Evolutionary conservation across 1,140 invertebrate species (phyloP), one percentile per base, ranked within the genome.

Genomic region (Heterodera schachtii): DNA sequence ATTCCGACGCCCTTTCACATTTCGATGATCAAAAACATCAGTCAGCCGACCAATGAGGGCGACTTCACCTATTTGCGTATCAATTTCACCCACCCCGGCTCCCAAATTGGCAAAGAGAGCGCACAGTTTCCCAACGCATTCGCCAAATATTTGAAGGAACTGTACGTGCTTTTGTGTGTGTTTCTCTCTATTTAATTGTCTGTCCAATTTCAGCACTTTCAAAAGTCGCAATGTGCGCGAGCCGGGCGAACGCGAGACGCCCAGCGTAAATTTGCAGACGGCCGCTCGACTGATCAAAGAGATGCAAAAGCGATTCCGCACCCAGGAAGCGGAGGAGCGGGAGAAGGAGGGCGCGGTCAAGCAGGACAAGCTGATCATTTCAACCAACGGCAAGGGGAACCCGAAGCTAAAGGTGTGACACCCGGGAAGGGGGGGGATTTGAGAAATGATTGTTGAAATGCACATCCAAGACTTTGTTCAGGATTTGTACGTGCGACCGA

Each of bases 241-340:
- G 90, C 96, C 96, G 13, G 97, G 97, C 75, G 96, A 98, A 92
- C 93, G 97, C 73, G 94, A 94, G 6, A 94, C 97, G 0, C 95
- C 97, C 0, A 98, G 96, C 0, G 93, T 95, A 1, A 99, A 99
- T 91, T 91, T 99, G 8, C 97, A 96, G 88, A 98, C 95, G 49
- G 96, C 96, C 2, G 98, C 97, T 90, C 93, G 97, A 79, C 92
- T 98, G 9, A 99, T 99, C 87, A 99, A 99, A 91, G 97, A 99
- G 92, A 96, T 99, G 49, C 98, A 99, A 91, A 98, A 99, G 90
- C 97, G 96, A 89, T 99, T 96, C 90, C 98, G 97, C 91, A 98
- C 96, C 0, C 92, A 97, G 80, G 98, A 99, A 91, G 96, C 96
- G 1, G 97, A 99, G 91, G 97, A 99, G 91, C 93, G 95, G 84